These are phyloP conservation scores for Julus scandinavius DNA, from an alignment of 2,888 invertebrate species.

Conservation along the genomic window DNA sequence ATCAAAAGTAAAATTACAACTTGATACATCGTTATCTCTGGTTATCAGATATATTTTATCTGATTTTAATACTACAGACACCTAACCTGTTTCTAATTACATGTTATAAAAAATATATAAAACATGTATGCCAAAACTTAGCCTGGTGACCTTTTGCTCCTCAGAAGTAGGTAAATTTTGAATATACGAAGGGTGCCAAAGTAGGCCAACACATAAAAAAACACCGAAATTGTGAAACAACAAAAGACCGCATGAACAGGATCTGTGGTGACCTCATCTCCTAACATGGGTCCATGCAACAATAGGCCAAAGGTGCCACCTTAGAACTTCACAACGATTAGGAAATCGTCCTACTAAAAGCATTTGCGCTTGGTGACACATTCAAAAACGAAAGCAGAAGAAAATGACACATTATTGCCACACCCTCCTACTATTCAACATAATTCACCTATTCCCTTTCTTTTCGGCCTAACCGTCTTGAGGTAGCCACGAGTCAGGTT, in stretches of 20 bases:
- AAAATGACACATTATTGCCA: not conserved
- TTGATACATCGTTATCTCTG: not conserved
- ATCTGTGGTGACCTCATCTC: constrained; percentile 43
- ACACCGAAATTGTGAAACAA: constrained; percentile 36
- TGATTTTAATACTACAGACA: not conserved
- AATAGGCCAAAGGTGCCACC: constrained; percentile 40
- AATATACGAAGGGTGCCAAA: constrained; percentile 8
- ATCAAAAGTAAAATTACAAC: not conserved
- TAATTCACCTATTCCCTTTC: not conserved
- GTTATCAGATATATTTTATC: not conserved
- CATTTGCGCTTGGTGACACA: not conserved
- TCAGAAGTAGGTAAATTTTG: constrained; percentile 19
- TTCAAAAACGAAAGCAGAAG: not conserved
- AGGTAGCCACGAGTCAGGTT: constrained; percentile 12
- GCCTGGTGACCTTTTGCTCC: constrained; percentile 29
- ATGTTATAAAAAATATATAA: constrained; percentile 6
- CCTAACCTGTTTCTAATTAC: constrained; percentile 35
- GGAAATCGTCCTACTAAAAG: not conserved
- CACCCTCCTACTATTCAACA: not conserved
- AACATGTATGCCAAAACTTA: constrained; percentile 29
- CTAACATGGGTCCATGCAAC: constrained; percentile 21
- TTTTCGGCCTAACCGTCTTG: not conserved
- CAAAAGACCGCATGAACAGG: constrained; percentile 33
- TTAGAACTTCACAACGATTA: not conserved
- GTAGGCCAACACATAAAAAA: constrained; percentile 16